Evolutionary conservation across 2,888 invertebrate species (phyloP).

Genomic region (Sceliomorpha sp.): DNA sequence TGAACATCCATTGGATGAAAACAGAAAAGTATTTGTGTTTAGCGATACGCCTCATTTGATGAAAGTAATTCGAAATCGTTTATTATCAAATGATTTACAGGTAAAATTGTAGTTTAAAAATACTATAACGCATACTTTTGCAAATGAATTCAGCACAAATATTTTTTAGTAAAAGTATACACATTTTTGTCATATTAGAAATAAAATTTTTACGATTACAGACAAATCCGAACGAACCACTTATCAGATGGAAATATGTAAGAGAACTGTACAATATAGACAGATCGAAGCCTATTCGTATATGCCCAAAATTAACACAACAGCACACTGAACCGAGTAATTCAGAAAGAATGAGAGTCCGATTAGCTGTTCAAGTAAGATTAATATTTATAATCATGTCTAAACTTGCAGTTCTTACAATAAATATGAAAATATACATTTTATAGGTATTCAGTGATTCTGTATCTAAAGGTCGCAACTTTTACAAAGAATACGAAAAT

Average conservation of each 20-base stretch:
- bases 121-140: background rate
- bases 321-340: conserved; percentile 19
- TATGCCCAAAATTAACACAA: conserved; percentile 26
- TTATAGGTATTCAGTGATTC: conserved; percentile 15
- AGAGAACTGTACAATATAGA: conserved; percentile 18
- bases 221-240: conserved; percentile 18
- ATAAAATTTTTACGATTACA: conserved; percentile 3
- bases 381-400: conserved; percentile 1
- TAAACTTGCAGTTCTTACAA: background rate
- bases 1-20: conserved; percentile 43
- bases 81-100: conserved; percentile 1
- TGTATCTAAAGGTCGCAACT: background rate
- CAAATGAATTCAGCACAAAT: background rate
- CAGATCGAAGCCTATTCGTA: conserved; percentile 2
- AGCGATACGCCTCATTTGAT: conserved; percentile 54
- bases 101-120: conserved; percentile 3
- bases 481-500: background rate
- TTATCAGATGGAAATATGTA: conserved; percentile 30
- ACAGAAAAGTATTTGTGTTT: conserved; percentile 42
- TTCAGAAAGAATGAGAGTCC: conserved; percentile 40
- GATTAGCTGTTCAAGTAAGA: conserved; percentile 38
- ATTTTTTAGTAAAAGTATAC: background rate
- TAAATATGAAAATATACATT: conserved; percentile 1
- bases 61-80: conserved; percentile 26
- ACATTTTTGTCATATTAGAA: conserved; percentile 1